Percentiles rank a stretch among this genome's conserved stretches.
Evolutionary conservation across 2,888 invertebrate genomes (phyloP).

Genomic region (Diaperis boleti): DNA sequence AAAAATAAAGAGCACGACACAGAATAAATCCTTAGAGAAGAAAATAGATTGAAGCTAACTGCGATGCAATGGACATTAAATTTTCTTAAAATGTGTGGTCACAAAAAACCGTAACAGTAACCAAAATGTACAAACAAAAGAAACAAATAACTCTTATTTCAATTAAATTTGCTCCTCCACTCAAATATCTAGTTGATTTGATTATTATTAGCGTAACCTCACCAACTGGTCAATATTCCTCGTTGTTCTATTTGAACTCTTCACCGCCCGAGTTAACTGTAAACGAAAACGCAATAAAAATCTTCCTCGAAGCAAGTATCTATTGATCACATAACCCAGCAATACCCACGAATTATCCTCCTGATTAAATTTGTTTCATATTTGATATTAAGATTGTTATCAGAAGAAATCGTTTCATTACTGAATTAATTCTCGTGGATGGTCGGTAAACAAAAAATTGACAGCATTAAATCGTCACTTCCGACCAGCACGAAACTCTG

Average conservation of each 20-base stretch:
- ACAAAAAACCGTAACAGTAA: too few relatives aligned
- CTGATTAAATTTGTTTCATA: conserved; percentile 11
- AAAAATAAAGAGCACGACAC: too few relatives aligned
- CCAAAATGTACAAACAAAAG: too few relatives aligned
- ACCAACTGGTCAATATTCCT: background rate
- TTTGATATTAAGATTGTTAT: conserved; percentile 36
- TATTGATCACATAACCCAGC: conserved; percentile 2
- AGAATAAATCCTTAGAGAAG: too few relatives aligned
- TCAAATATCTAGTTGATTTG: too few relatives aligned
- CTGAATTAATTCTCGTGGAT: conserved; percentile 18
- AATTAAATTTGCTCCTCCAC: too few relatives aligned
- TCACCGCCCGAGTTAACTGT: conserved; percentile 30
- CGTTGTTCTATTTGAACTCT: conserved; percentile 2
- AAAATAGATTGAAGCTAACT: too few relatives aligned
- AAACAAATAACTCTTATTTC: too few relatives aligned
- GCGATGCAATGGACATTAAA: too few relatives aligned
- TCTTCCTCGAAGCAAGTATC: conserved; percentile 8
- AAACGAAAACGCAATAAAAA: conserved; percentile 37
- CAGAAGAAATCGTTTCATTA: conserved; percentile 18
- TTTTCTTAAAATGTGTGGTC: too few relatives aligned
- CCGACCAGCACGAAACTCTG: conserved; percentile 31
- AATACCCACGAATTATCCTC: conserved; percentile 11
- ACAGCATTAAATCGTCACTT: conserved; percentile 34
- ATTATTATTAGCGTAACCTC: background rate
- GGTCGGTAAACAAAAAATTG: conserved; percentile 19